Evolutionary conservation across 64 coral and sea anemone genomes (phyloP), one percentile per base, ranked within the genome.

Genomic region (Dendrophyllia cribrosa): DNA sequence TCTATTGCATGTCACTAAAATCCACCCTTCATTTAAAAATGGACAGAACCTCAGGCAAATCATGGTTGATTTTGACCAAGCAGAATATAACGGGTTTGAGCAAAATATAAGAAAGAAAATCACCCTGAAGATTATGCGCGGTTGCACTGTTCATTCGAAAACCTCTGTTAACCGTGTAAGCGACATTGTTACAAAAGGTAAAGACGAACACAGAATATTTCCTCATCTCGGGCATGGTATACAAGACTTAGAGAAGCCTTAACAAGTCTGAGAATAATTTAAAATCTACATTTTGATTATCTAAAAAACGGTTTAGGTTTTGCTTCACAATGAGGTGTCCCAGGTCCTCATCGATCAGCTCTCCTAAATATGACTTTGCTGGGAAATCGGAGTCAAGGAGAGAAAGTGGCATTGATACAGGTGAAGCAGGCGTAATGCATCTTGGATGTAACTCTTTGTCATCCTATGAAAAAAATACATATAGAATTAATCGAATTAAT

Each of bases 51-150:
- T 89, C 34, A 17, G 46, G 6, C 73, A 78, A 25, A 79, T 89
- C 7, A 64, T 90, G 64, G 88, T 78, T 7, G 88, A 90, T 56
- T 91, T 91, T 72, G 89, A 91, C 48, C 76, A 81, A 50, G 89
- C 48, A n/a, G 56, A 89, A n/a, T 76, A 75, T n/a, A 89, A 89
- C 44, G 71, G 87, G 23, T 89, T 89, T 89, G 52, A 46, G 49
- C 50, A 59, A 43, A 51, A 4, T 26, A 61, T 89, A 24, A 72
- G 86, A 23, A 23, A 21, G 34, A 22, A 62, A 9, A 13, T 60
- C 19, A 58, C 58, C 16, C 22, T 63, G 58, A 76, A 66, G 53
- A 58, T 89, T 7, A 61, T 89, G 24, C 9, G 87, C 12, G 72
- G 87, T 10, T 78, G 72, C 58, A 49, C 56, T 16, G 68, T 89